A percentile compares a stretch with the other conserved stretches of the same genome.
Evolutionary conservation across 2,888 invertebrate species (phyloP).

Genomic region (Balanococcus diminutus): DNA sequence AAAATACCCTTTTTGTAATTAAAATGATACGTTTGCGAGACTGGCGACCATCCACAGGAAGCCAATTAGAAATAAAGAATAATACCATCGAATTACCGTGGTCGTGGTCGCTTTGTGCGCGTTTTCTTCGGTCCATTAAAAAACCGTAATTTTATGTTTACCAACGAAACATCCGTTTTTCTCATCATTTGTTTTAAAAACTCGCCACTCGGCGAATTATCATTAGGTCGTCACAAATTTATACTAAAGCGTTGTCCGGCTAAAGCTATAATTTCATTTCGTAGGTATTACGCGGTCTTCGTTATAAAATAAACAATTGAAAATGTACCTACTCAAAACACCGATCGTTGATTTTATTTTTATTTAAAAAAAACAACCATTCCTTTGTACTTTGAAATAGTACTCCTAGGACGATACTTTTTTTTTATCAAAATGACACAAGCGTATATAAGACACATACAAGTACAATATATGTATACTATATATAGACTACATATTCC

Average conservation of each 20-base stretch:
- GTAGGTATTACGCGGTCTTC: not conserved
- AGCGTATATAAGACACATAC: not conserved
- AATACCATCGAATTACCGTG: conserved; percentile 46
- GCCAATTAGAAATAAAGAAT: conserved; percentile 52
- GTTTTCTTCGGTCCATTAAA: conserved; percentile 45
- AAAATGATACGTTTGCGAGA: conserved; percentile 39
- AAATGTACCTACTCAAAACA: not conserved
- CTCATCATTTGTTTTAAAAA: conserved; percentile 52
- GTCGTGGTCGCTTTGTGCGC: conserved; percentile 50
- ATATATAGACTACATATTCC: not conserved
- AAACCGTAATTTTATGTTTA: conserved; percentile 52
- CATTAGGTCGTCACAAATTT: conserved; percentile 50
- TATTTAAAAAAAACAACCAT: not conserved
- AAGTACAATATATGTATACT: not conserved
- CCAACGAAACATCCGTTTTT: conserved; percentile 53
- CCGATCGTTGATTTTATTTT: not conserved
- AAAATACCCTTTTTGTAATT: conserved; percentile 34
- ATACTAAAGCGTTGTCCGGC: conserved; percentile 46
- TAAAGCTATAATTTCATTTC: conserved; percentile 32
- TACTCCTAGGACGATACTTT: not conserved
- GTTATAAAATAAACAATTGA: not conserved
- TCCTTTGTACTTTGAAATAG: no score
- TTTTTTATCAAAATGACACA: not conserved
- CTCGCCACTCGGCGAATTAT: conserved; percentile 48
- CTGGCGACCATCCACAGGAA: conserved; percentile 49